These are phyloP conservation scores for Laspeyria flexula DNA, from an alignment of 2,888 invertebrate genomes.

Conservation along the genomic window DNA sequence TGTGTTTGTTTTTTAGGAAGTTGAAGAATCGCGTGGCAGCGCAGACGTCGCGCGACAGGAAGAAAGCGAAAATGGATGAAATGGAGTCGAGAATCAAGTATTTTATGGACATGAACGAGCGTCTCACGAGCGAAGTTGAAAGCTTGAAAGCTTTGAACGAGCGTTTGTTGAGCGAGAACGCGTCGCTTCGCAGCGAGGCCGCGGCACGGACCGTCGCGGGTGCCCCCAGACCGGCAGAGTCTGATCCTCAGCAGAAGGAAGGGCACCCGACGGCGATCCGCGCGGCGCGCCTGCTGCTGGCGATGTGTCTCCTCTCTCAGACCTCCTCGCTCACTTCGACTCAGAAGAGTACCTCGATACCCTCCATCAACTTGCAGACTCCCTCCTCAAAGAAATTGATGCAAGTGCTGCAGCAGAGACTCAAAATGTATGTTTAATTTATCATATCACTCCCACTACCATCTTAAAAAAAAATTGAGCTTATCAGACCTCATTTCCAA, in stretches of 20 bases:
- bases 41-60: conserved; percentile 98
- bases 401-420: conserved; percentile 88
- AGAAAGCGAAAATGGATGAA: conserved; percentile 96
- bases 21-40: conserved; percentile 98
- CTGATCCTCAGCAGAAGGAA: conserved; percentile 98
- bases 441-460: background rate
- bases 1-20: conserved; percentile 87
- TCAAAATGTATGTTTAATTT: conserved; percentile 86
- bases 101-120: conserved; percentile 88
- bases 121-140: conserved; percentile 88
- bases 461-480: too few relatives aligned
- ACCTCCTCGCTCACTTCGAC: conserved; percentile 93
- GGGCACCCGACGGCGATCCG: conserved; percentile 90
- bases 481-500: too few relatives aligned
- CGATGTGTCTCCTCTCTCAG: conserved; percentile 94
- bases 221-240: conserved; percentile 92
- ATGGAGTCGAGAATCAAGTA: conserved; percentile 91
- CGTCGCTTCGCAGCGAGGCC: conserved; percentile 85
- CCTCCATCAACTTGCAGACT: conserved; percentile 93
- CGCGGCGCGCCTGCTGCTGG: conserved; percentile 90
- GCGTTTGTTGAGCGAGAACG: conserved; percentile 88
- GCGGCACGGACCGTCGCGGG: conserved; percentile 89
- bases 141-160: conserved; percentile 89
- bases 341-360: conserved; percentile 89
- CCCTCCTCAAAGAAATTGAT: conserved; percentile 92